Percentiles rank a stretch among this genome's conserved stretches.
Evolutionary conservation across 2,888 invertebrate genomes (phyloP).

Genomic region (Ophion ellenae): DNA sequence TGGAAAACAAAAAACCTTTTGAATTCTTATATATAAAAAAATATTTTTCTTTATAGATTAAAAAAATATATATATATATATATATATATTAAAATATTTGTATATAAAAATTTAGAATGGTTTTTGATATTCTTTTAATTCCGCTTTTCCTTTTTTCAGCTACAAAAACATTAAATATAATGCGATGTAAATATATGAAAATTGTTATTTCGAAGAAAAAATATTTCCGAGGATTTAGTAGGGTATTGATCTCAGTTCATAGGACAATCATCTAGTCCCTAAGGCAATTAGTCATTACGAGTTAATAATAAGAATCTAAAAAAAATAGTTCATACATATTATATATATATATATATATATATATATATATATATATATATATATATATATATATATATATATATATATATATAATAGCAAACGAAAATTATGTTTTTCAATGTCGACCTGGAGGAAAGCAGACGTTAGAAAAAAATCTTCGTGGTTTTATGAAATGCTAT

Average conservation of each 20-base stretch:
- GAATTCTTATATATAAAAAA: not conserved
- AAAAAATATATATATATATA: no score
- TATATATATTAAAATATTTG: no score
- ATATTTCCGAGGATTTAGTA: conserved; percentile 55
- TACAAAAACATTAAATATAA: not conserved
- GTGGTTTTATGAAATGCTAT: not conserved
- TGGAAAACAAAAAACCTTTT: not conserved
- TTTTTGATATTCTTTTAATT: no score
- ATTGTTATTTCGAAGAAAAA: conserved; percentile 3
- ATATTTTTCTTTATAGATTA: no score
- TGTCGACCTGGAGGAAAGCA: no score
- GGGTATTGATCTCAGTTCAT: conserved; percentile 69
- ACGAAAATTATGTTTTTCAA: no score
- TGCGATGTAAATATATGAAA: conserved; percentile 23
- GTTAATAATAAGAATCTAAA: conserved; percentile 2
- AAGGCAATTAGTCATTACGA: conserved; percentile 18
- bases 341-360: not conserved
- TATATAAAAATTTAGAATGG: no score
- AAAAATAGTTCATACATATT: not conserved
- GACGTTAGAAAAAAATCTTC: not conserved
- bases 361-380: no score
- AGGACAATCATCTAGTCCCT: conserved; percentile 56
- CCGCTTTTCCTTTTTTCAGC: no score
- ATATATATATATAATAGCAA: no score
- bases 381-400: no score